Evolutionary conservation across 2,113 vertebrate genomes (phyloP).

Genomic region (Hipposideros armiger): DNA sequence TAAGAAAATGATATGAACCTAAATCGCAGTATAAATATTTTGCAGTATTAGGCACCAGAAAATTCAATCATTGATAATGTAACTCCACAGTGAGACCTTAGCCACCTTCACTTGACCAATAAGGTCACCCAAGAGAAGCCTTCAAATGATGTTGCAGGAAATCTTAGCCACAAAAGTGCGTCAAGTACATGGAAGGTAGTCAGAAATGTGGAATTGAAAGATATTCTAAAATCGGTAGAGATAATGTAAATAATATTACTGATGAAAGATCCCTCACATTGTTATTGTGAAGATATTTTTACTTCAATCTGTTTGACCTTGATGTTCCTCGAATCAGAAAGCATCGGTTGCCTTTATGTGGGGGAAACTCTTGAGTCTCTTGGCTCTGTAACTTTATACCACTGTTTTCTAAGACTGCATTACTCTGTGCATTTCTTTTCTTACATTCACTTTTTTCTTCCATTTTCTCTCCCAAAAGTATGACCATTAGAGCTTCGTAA

Average conservation of each 20-base stretch:
- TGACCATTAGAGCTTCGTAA: not conserved
- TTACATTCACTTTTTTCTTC: not conserved
- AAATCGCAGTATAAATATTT: not conserved
- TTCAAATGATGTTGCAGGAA: conserved; percentile 13
- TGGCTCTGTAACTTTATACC: not conserved
- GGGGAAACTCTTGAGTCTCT: not conserved
- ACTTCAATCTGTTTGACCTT: not conserved
- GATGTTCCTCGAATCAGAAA: not conserved
- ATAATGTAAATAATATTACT: conserved; percentile 38
- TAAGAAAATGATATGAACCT: not conserved
- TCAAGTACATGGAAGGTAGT: conserved; percentile 25
- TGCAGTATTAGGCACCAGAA: not conserved
- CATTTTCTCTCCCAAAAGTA: not conserved
- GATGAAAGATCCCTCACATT: not conserved
- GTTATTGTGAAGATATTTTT: not conserved
- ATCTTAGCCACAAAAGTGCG: not conserved
- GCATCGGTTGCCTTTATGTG: too few species aligned
- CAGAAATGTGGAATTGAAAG: not conserved
- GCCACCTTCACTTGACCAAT: not conserved
- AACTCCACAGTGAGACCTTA: not conserved
- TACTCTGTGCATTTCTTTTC: not conserved
- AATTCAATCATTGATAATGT: not conserved
- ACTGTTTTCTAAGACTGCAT: not conserved
- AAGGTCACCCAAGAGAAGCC: not conserved
- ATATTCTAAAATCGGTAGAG: conserved; percentile 51